Conservation (phyloP, 2,888 invertebrate species). For the Arrhopalites spinosus region DNA sequence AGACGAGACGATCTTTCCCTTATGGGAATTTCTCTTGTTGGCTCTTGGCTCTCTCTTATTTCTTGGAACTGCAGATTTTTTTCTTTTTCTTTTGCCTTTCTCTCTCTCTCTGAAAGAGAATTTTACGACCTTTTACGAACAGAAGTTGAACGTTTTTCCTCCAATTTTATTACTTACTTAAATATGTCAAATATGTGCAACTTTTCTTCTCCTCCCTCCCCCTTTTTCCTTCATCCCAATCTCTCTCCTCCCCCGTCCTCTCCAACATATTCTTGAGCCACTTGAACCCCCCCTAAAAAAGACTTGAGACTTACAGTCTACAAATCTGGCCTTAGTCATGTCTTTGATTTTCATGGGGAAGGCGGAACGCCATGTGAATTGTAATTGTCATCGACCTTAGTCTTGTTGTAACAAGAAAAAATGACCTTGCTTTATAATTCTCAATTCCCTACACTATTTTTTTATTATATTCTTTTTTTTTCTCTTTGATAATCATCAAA, state of each 20-base stretch:
- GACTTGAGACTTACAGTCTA: neutral
- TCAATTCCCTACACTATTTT: too few relatives aligned
- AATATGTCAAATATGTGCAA: conserved; percentile 21
- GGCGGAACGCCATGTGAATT: conserved; percentile 14
- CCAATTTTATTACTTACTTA: conserved; percentile 28
- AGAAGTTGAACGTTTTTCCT: conserved; percentile 15
- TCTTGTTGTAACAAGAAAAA: too few relatives aligned
- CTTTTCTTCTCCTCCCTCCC: neutral
- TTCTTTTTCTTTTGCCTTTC: neutral
- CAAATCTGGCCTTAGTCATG: too few relatives aligned
- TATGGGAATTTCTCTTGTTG: conserved; percentile 6
- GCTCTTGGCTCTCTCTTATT: neutral
- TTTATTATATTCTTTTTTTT: too few relatives aligned
- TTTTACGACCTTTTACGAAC: conserved; percentile 28
- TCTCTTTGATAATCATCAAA: too few relatives aligned
- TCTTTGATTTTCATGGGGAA: neutral
- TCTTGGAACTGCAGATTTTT: neutral
- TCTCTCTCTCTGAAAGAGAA: neutral
- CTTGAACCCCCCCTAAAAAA: too few relatives aligned
- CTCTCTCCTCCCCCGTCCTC: neutral
- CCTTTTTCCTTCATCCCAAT: too few relatives aligned
- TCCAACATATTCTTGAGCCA: too few relatives aligned
- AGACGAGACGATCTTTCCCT: neutral
- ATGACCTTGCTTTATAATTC: too few relatives aligned
- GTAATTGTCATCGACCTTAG: conserved; percentile 12